Evolutionary conservation across 2,113 vertebrate genomes (phyloP), one percentile per base, ranked within the genome.

Genomic region (Hypanus sabinus): DNA sequence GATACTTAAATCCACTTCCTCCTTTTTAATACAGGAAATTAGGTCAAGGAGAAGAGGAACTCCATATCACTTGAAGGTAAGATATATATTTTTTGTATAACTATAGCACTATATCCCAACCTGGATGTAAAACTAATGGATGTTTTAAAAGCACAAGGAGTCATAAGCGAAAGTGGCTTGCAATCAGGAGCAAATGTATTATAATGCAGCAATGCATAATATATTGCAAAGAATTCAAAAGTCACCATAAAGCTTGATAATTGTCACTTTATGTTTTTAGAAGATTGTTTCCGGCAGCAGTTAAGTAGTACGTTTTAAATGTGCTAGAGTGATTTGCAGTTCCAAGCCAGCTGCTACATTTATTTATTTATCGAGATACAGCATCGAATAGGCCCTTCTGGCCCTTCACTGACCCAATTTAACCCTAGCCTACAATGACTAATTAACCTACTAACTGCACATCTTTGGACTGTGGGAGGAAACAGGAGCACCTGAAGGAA

Each of bases 181-280:
- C 70, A 93, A 90, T 90, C 65, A 33, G 65, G 60, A 68, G 33
- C 30, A 90, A 55, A 65, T 55, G 91, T 93, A 93, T 55, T 55
- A 75, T 73, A 93, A 93, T 75, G 91, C 38, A 93, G 70, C 91
- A 93, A 93, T 93, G 70, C 91, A 93, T 75, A 93, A 93, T 93
- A 93, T 93, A 93, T 93, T 93, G 91, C 70, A 73, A 36, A 75
- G 36, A 93, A 75, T 55, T 73, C 68, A 24, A 93, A 71, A 93
- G 71, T 93, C 70, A 55, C 68, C 68, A 93, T 71, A 93, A 60
- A 90, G 68, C 91, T 71, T 73, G 36, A 93, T 93, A 93, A 93
- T 38, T 46, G 91, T 93, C 27, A 36, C 91, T 65, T 16, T 90
- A 30, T 93, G 68, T 87, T 87, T 83, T 87, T 55, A 60, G 55